Base-by-base conservation (phyloP, 2,797 vertebrate species). In the Echeneis naucrates region DNA sequence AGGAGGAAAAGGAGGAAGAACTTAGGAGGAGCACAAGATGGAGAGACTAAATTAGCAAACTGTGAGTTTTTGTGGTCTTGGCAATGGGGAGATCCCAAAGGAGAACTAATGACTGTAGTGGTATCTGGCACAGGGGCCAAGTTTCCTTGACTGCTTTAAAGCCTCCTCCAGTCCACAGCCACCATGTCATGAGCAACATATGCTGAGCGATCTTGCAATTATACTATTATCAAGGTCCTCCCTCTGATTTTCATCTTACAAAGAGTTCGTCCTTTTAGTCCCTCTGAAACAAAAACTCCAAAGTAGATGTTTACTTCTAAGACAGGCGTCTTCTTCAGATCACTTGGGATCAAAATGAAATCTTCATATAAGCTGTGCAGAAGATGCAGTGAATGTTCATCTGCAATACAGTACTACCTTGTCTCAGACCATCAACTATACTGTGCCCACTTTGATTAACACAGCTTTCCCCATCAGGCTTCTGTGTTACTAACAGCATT, bases 111-210 rank as follows among this genome's bases (percentile, higher is more conserved):
- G 92, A 90, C 92, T 94, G 85, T 64, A 86, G 89, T 72, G 89
- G 91, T 88, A 87, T 90, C 90, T 94, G 93, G 92, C 90, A 84
- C 57, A 26, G 73, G 70, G 88, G 83, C 86, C 88, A 88, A 93
- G 88, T 94, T 94, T 94, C 91, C 92, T 90, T 85, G 66, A 83
- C 85, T 90, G 75, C 89, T 92, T 93, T 93, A 77, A 91, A 89
- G 87, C 86, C 88, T 84, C 83, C 80, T 90, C 81, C 83, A 83
- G 87, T 87, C 83, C 89, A 83, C 38, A 89, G 89, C 86, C 87
- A 84, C 88, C 71, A 83, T 90, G 86, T 88, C 89, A 89, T 84
- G 85, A 75, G 83, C 81, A 91, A 84, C 91, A 93, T 91, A 87
- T 91, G 87, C 88, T 71, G 75, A 87, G 88, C 83, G 72, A 88